phyloP scores from a whole-genome alignment of 2,888 invertebrate species.

The Fabriciana adippe region DNA sequence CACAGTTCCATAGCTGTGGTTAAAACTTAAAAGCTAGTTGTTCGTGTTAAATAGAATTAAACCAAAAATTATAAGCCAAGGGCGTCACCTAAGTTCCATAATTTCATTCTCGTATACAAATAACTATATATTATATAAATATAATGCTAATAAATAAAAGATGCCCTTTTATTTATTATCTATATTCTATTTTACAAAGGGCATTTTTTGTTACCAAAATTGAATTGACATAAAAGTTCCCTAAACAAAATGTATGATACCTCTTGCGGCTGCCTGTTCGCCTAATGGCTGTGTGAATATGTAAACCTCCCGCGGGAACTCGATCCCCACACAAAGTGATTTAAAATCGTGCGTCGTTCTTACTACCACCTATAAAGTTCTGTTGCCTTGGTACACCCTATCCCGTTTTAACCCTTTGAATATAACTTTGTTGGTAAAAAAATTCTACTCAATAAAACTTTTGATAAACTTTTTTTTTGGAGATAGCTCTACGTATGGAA shows the following conservation, averaged over 20 bases:
- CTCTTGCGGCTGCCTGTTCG: constrained; percentile 49
- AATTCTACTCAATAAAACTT: no score
- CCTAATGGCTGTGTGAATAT: constrained; percentile 62
- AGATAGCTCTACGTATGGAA: no score
- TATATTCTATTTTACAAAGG: no score
- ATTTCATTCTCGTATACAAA: no score
- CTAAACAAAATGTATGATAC: constrained; percentile 30
- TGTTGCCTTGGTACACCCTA: constrained; percentile 52
- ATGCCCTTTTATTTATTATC: no score
- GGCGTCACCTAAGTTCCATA: no score
- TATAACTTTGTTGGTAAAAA: background rate
- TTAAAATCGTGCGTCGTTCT: constrained; percentile 32
- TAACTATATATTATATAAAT: background rate
- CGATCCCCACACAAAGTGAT: constrained; percentile 32
- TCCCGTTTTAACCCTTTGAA: constrained; percentile 54
- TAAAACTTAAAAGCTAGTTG: no score
- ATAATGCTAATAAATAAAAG: no score
- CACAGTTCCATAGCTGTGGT: no score
- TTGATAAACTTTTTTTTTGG: background rate
- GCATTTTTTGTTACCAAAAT: constrained; percentile 1
- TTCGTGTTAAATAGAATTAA: no score
- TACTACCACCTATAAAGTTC: constrained; percentile 39
- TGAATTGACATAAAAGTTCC: background rate
- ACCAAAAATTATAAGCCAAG: no score
- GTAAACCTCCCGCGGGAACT: constrained; percentile 57